Conservation (phyloP, 2,797 vertebrate species). For the Ficedula albicollis region DNA sequence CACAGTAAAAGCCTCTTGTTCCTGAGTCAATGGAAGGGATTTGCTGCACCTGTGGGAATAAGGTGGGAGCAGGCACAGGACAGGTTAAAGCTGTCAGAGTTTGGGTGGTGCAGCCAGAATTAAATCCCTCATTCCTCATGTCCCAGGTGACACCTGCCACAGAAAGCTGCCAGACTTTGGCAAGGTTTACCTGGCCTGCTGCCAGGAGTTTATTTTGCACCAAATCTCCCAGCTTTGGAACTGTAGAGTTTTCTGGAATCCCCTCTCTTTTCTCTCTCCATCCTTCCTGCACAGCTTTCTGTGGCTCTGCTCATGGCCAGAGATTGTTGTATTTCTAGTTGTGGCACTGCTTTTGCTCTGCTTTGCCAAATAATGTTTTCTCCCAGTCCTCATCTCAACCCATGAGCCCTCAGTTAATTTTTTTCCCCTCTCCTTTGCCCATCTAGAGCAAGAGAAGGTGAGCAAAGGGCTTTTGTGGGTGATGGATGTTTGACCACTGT, state of each 20-base stretch:
- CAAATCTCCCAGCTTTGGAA: neutral
- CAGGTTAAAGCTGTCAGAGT: neutral
- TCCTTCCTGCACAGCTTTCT: neutral
- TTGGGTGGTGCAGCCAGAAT: neutral
- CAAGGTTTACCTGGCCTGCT: neutral
- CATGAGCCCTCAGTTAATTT: neutral
- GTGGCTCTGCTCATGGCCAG: accelerated
- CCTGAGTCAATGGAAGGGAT: neutral
- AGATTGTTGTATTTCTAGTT: neutral
- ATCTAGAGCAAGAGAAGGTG: neutral
- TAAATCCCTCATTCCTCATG: neutral
- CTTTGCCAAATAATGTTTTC: neutral
- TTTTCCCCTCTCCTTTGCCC: neutral
- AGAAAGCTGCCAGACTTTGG: neutral
- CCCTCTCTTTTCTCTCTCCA: neutral
- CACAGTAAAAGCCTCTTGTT: conserved; percentile 11
- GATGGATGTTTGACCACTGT: neutral
- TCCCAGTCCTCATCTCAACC: neutral
- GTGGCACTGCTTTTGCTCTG: neutral
- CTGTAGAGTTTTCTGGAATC: neutral
- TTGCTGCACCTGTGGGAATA: neutral
- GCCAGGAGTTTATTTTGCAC: neutral
- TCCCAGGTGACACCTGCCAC: neutral
- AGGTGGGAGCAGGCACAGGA: neutral
- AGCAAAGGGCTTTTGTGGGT: accelerated